Evolutionary conservation across 2,888 invertebrate species (phyloP).

Genomic region (Leptinotarsa tumamoca): DNA sequence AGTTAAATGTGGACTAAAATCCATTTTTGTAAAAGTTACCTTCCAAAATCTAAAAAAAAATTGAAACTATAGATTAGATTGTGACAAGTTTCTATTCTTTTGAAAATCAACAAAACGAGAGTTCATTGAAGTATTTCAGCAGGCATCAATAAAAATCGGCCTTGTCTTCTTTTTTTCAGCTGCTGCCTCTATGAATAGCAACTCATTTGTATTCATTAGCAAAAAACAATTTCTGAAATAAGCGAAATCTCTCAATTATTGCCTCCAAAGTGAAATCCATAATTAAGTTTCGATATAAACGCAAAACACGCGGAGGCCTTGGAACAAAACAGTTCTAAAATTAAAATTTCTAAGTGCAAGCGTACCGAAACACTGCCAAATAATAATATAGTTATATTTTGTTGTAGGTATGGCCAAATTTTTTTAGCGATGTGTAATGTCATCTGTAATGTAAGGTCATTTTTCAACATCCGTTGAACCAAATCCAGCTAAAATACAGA

Average conservation of each 20-base stretch:
- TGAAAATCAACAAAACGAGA: too few species aligned
- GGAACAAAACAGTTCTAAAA: conserved; percentile 2
- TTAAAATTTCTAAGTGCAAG: background rate
- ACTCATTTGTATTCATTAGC: background rate
- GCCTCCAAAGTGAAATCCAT: background rate
- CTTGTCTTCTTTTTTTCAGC: background rate
- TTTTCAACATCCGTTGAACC: too few species aligned
- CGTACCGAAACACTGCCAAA: background rate
- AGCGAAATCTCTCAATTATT: background rate
- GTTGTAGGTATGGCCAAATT: background rate
- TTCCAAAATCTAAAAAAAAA: too few species aligned
- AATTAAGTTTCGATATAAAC: conserved; percentile 1
- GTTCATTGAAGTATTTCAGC: too few species aligned
- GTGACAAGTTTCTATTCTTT: too few species aligned
- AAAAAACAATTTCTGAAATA: background rate
- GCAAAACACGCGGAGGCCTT: background rate
- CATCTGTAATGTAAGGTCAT: background rate
- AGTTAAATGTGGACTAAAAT: too few species aligned
- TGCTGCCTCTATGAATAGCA: background rate
- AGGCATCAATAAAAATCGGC: too few species aligned
- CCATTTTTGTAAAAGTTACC: too few species aligned
- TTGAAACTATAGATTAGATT: too few species aligned
- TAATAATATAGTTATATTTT: background rate
- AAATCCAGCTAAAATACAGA: too few species aligned
- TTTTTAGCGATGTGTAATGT: background rate